phyloP scores from a whole-genome alignment of 1,140 invertebrate genomes.

The Fopius arisanus region DNA sequence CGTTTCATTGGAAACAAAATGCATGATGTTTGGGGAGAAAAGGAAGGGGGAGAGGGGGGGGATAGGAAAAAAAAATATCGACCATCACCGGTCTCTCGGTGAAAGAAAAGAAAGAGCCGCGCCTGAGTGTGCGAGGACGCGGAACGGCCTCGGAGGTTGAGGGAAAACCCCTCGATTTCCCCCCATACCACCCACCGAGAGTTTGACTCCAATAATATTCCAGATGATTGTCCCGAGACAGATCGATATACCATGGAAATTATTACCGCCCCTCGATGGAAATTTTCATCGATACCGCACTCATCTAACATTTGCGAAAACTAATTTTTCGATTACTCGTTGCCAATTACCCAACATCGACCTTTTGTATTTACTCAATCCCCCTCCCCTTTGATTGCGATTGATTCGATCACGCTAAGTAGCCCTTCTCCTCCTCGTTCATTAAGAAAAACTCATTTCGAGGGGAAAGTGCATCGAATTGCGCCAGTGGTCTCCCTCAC shows the following conservation, averaged over 20 bases:
- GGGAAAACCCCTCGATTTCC: constrained; percentile 45
- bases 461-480: no score
- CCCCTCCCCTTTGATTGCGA: neutral
- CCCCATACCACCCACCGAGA: constrained; percentile 44
- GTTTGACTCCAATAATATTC: constrained; percentile 26
- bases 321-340: neutral
- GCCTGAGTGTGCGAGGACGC: constrained; percentile 61
- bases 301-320: neutral
- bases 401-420: constrained; percentile 12
- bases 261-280: neutral
- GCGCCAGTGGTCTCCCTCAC: no score
- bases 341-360: neutral
- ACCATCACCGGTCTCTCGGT: neutral
- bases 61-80: neutral
- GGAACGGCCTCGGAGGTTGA: constrained; percentile 59
- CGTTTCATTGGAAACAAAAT: no score
- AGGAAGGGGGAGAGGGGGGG: constrained; percentile 12
- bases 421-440: neutral
- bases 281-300: neutral
- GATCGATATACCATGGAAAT: neutral
- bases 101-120: constrained; percentile 44
- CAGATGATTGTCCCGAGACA: constrained; percentile 25
- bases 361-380: neutral
- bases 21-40: neutral
- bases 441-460: constrained; percentile 10